Evolutionary conservation across 2,888 invertebrate species (phyloP).

Genomic region (Tortrix viridana): DNA sequence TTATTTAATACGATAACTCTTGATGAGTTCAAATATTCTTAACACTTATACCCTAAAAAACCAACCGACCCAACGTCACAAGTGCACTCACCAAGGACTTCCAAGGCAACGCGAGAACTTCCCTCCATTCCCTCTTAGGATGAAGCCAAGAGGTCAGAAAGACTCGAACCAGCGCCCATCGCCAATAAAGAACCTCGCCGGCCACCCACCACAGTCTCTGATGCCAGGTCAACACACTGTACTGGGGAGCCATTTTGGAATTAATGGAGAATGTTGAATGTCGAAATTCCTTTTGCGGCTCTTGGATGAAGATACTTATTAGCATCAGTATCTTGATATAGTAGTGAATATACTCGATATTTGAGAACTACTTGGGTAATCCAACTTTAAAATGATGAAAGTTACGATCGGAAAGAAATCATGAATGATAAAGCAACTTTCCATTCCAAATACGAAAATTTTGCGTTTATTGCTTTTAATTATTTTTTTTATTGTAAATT

Average conservation of each 20-base stretch:
- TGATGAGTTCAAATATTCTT: not conserved
- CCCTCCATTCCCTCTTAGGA: not conserved
- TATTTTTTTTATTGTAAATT: too few species aligned
- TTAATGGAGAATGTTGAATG: not conserved
- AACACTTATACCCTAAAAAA: not conserved
- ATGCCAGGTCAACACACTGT: constrained; percentile 53
- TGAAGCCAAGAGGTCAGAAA: constrained; percentile 25
- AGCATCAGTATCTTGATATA: too few species aligned
- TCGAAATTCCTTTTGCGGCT: too few species aligned
- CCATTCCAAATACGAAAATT: too few species aligned
- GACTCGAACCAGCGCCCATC: constrained; percentile 44
- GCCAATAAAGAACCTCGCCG: constrained; percentile 56
- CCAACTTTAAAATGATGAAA: too few species aligned
- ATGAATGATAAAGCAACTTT: too few species aligned
- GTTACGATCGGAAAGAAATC: too few species aligned
- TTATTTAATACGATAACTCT: constrained; percentile 66
- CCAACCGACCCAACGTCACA: constrained; percentile 5
- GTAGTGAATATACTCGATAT: too few species aligned
- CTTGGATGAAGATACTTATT: too few species aligned
- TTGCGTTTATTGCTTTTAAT: too few species aligned
- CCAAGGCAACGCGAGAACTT: constrained; percentile 23
- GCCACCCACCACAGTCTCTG: constrained; percentile 55
- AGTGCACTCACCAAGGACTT: constrained; percentile 19
- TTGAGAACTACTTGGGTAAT: too few species aligned
- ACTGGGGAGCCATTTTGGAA: constrained; percentile 51